A percentile compares a stretch with the other conserved stretches of the same genome.
Conservation (phyloP, 2,113 vertebrate species). For the Engystomops pustulosus region DNA sequence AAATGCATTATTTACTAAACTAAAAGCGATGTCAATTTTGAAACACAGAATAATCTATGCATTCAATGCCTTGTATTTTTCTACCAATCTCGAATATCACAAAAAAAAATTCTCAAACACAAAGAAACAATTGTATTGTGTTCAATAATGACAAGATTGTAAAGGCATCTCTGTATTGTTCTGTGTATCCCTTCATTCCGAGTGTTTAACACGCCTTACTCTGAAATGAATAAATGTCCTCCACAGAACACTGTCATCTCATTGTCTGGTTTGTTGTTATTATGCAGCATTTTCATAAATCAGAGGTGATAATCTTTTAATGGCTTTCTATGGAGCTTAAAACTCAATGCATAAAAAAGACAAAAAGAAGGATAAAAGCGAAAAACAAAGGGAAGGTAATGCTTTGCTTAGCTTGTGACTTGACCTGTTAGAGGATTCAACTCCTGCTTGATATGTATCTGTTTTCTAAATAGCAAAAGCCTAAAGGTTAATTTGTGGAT, state of each 20-base stretch:
- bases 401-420: constrained; percentile 68
- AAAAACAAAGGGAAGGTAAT: constrained; percentile 65
- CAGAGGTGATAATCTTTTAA: constrained; percentile 90
- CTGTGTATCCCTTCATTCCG: constrained; percentile 86
- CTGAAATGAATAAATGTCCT: constrained; percentile 87
- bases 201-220: constrained; percentile 79
- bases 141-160: constrained; percentile 92
- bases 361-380: constrained; percentile 29
- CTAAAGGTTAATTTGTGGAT: constrained; percentile 57
- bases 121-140: constrained; percentile 88
- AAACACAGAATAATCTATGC: constrained; percentile 78
- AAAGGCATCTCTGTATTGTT: constrained; percentile 83
- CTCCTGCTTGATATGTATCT: constrained; percentile 69
- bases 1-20: constrained; percentile 61
- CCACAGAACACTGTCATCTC: constrained; percentile 84
- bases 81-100: constrained; percentile 75
- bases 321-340: constrained; percentile 77
- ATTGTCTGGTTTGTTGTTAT: constrained; percentile 79
- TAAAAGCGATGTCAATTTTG: constrained; percentile 78
- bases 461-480: constrained; percentile 71
- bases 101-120: constrained; percentile 67
- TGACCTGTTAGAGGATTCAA: constrained; percentile 69
- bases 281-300: constrained; percentile 95
- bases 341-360: constrained; percentile 71
- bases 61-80: constrained; percentile 79